Conservation (phyloP, 2,888 invertebrate species). For the Ephialtes manifestator region DNA sequence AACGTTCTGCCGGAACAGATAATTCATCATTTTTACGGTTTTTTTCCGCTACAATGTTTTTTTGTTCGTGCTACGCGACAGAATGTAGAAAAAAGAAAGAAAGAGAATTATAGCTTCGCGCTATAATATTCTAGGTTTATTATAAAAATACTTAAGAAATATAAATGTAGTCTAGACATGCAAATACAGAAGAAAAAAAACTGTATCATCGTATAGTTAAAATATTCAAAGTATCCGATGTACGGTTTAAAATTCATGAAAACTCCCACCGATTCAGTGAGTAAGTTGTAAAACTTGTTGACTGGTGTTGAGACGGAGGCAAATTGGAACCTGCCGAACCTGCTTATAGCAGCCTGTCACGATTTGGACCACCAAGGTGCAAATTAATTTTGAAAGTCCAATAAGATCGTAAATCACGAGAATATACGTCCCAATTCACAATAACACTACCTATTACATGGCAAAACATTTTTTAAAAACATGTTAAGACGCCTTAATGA, state of each 20-base stretch:
- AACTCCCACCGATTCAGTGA: constrained; percentile 4
- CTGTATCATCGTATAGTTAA: not conserved
- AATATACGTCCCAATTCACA: constrained; percentile 6
- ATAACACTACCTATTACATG: not conserved
- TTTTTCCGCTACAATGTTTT: constrained; percentile 12
- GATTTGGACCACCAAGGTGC: constrained; percentile 17
- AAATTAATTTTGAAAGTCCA: constrained; percentile 21
- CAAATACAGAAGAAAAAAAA: not conserved
- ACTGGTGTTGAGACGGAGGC: not conserved
- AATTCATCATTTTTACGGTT: constrained; percentile 49
- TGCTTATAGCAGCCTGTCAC: not conserved
- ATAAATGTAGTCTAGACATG: not conserved
- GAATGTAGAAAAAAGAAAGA: not conserved
- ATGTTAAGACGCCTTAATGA: not conserved
- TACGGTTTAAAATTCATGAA: not conserved
- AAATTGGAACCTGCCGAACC: constrained; percentile 14
- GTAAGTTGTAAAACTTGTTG: constrained; percentile 20
- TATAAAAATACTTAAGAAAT: not conserved
- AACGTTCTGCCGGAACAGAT: constrained; percentile 52
- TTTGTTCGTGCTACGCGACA: not conserved
- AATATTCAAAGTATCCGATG: not conserved
- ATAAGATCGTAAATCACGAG: constrained; percentile 7
- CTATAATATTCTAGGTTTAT: constrained; percentile 1
- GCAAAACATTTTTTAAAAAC: not conserved
- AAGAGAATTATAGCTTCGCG: not conserved